Evolutionary conservation across 2,113 vertebrate genomes (phyloP), one percentile per base, ranked within the genome.

Genomic region (Crotalus tigris): DNA sequence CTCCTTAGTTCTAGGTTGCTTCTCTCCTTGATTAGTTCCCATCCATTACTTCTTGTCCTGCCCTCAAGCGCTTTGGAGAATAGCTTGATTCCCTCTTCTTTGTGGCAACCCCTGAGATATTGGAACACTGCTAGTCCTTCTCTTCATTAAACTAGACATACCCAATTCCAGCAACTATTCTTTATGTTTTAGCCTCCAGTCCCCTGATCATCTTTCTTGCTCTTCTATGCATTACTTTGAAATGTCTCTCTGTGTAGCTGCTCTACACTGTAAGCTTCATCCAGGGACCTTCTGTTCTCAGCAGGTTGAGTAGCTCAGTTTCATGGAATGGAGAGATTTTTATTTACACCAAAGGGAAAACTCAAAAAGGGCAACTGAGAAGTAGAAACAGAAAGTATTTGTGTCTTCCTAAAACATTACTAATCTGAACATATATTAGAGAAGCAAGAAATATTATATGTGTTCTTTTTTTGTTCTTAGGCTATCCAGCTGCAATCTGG

Each of bases 401-500:
- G 1, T 81, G n/a, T 21, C 75, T 3, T 44, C 33, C 33, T 44
- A 81, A 81, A 81, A 81, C 75, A 81, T 81, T 81, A 81, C 75
- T 44, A 44, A 81, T 81, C 19, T 44, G 19, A 81, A 81, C 33
- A 44, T 81, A 9, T 44, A 81, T 17, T 81, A 81, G 33, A 44
- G 44, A 81, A 81, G 33, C 15, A 81, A 55, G 64, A 29, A 69
- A 39, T 81, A 26, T 26, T 29, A 8, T 53, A 81, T 57, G 59
- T 85, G 61, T 64, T 69, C 75, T 91, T 94, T 93, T 89, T 93
- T 90, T 23, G 64, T 26, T 95, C 96, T 81, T 94, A 98, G 99
- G 98, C 98, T 91, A 96, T 99, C 88, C 98, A 99, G 95, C 97
- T 99, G 95, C 99, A 99, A 94, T 99, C 98, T 4, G 99, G 99